These are phyloP conservation scores for Hymenochirus boettgeri DNA, from an alignment of 2,113 vertebrate genomes.

Conservation along the genomic window DNA sequence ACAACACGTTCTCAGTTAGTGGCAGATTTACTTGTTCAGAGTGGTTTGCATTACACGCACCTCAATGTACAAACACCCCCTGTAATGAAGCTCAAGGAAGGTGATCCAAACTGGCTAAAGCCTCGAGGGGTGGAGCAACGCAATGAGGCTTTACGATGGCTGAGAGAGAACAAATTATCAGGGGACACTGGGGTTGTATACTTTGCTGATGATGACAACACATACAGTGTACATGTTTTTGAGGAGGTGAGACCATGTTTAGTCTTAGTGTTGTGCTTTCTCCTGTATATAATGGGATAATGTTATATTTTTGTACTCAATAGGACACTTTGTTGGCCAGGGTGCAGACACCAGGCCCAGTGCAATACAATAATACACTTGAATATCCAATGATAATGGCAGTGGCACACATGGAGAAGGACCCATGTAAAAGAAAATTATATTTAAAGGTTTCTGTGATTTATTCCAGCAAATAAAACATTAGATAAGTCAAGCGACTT, in stretches of 20 bases:
- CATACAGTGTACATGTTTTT: constrained; percentile 72
- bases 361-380: too few relatives aligned
- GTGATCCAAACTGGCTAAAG: constrained; percentile 75
- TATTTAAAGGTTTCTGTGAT: too few relatives aligned
- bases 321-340: too few relatives aligned
- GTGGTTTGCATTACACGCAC: constrained; percentile 66
- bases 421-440: too few relatives aligned
- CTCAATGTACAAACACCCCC: constrained; percentile 63
- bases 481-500: too few relatives aligned
- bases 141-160: constrained; percentile 72
- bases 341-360: too few relatives aligned
- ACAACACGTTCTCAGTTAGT: constrained; percentile 59
- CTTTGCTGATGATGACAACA: constrained; percentile 79
- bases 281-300: too few relatives aligned
- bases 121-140: constrained; percentile 74
- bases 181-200: constrained; percentile 68
- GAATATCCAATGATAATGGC: too few relatives aligned
- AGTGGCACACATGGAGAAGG: too few relatives aligned
- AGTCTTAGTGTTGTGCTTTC: background rate
- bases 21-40: constrained; percentile 56
- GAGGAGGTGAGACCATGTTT: constrained; percentile 60
- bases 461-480: too few relatives aligned
- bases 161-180: constrained; percentile 55
- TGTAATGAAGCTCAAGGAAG: constrained; percentile 67
- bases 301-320: too few relatives aligned